Evolutionary conservation across 1,140 invertebrate species (phyloP).

Genomic region (Neuroterus valhalla): DNA sequence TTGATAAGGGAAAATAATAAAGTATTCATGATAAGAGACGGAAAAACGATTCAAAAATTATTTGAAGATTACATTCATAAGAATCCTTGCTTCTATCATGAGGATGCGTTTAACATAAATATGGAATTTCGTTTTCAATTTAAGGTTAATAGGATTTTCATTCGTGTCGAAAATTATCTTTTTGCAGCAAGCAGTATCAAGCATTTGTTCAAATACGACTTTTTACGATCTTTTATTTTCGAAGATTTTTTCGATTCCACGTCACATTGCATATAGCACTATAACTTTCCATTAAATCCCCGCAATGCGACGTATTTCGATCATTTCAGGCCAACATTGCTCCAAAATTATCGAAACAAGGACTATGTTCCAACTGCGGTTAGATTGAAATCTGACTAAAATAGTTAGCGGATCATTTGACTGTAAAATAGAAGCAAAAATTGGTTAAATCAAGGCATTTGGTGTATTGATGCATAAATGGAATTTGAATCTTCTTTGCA

Average conservation of each 20-base stretch:
- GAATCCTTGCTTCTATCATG: no score
- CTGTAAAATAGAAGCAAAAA: conserved; percentile 24
- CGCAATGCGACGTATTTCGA: conserved; percentile 23
- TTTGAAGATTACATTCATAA: no score
- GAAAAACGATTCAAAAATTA: no score
- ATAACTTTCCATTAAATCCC: conserved; percentile 8
- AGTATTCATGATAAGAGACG: no score
- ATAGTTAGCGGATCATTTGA: conserved; percentile 14
- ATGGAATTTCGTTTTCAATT: no score
- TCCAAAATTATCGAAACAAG: conserved; percentile 13
- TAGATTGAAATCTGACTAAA: conserved; percentile 22
- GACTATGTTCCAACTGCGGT: conserved; percentile 18
- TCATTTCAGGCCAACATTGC: conserved; percentile 23
- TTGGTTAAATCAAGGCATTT: conserved; percentile 12
- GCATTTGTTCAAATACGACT: no score
- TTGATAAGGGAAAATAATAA: no score
- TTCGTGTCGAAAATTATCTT: no score
- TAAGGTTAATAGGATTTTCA: no score
- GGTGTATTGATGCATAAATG: not conserved
- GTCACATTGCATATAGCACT: conserved; percentile 4
- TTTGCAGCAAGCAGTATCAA: no score
- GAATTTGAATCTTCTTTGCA: conserved; percentile 19
- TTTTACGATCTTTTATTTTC: not conserved
- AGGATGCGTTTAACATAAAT: no score
- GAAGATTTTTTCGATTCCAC: not conserved